Evolutionary conservation across 2,797 vertebrate species (phyloP), one percentile per base, ranked within the genome.

Genomic region (Macroramphosus scolopax): DNA sequence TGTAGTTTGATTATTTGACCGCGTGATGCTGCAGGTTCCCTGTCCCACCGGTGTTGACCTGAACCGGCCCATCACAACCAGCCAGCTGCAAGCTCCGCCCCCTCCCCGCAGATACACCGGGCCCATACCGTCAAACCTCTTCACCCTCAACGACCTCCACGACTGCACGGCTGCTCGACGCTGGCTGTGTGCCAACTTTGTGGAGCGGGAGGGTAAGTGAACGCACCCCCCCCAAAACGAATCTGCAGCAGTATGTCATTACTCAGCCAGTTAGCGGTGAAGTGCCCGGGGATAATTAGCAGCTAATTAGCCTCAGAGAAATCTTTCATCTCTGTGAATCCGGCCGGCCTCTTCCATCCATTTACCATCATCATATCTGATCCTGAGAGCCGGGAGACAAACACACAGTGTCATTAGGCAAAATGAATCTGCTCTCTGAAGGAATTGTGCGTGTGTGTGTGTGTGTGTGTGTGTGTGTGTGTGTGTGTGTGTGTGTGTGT

Each of bases 311-410:
- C 88, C 74, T 74, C 77, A 86, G 78, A 77, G 72, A 89, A 89
- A 91, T 89, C 88, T 93, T 93, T 93, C 84, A 89, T 93, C 84
- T 90, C 66, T 76, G 78, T 70, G 56, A 85, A 86, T 87, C 88
- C 54, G 79, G 81, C 85, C 87, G 84, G 86, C 89, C 89, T 91
- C 85, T 72, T 82, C 87, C 86, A 84, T 91, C 88, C 89, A 90
- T 91, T 92, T 88, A 52, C 84, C 80, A 86, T 77, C 84, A 91
- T 91, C 86, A 84, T 78, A 78, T 91, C 88, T 82, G 79, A 90
- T 63, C 92, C 79, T 90, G 87, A 87, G 89, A 81, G 66, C 68
- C 52, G 2, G 82, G 57, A 66, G 77, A 83, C 80, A 85, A 82
- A 84, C 51, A 78, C 49, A 82, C 76, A 72, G 87, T 68, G 87